Evolutionary conservation across 2,888 invertebrate genomes (phyloP).

Genomic region (Timandra comae): DNA sequence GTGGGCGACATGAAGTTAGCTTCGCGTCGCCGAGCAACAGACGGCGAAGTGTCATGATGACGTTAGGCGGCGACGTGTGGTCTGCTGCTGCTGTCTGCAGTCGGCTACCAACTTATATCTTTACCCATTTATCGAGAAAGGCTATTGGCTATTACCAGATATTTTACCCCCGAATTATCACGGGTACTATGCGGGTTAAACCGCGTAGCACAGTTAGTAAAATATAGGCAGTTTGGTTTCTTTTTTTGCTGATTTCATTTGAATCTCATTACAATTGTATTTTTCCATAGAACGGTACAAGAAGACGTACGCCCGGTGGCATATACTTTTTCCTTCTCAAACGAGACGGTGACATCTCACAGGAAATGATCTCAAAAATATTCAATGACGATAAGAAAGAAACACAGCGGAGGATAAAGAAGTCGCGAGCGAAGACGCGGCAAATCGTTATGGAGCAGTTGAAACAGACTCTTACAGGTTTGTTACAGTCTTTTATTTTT

Average conservation of each 20-base stretch:
- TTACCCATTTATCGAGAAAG: not conserved
- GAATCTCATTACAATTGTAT: not conserved
- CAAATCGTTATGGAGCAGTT: slow-evolving; percentile 81
- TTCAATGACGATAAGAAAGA: slow-evolving; percentile 81
- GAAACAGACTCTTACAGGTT: slow-evolving; percentile 77
- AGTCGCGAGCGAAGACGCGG: slow-evolving; percentile 71
- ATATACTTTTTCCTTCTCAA: slow-evolving; percentile 89
- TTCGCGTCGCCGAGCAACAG: too few species aligned
- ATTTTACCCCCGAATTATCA: not conserved
- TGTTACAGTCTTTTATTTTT: too few species aligned
- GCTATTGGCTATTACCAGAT: not conserved
- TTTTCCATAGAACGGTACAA: slow-evolving; percentile 81
- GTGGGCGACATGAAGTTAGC: too few species aligned
- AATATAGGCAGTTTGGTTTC: not conserved
- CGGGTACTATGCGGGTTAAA: not conserved
- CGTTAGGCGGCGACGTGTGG: too few species aligned
- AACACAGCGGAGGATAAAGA: slow-evolving; percentile 72
- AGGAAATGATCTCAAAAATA: slow-evolving; percentile 80
- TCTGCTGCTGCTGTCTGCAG: too few species aligned
- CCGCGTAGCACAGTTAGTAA: not conserved
- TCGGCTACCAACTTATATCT: too few species aligned
- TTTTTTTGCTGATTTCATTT: not conserved
- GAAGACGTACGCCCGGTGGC: slow-evolving; percentile 91
- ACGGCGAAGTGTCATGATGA: too few species aligned
- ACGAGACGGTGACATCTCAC: slow-evolving; percentile 80